Base-by-base conservation (phyloP, 1,140 invertebrate species). In the Drosophila pachea region DNA sequence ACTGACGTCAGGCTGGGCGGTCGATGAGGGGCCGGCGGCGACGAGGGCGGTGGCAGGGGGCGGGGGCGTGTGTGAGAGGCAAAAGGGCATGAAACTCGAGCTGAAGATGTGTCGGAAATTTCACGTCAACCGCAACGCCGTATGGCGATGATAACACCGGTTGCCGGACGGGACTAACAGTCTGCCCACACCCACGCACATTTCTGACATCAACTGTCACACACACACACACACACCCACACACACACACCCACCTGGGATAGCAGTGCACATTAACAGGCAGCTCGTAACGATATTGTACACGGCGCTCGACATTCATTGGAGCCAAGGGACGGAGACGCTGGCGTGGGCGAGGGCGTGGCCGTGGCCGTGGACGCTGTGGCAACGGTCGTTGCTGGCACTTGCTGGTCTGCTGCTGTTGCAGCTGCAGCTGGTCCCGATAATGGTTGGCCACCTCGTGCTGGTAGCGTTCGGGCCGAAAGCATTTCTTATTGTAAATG, bases 381-480 rank as follows among this genome's bases (percentile, higher is more conserved):
- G 56, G 7, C 8, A 14, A 42, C 31, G 36, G 65, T 35, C 42
- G 32, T 49, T 42, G 12, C 12, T 6, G 49, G 11, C 42, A 50
- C 48, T 22, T n/a, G 16, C 4, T 12, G 47, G n/a, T 36, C 49
- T 77, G 60, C n/a, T n/a, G n/a, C n/a, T n/a, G n/a, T 11, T 76
- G 73, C 67, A 77, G 49, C 71, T 89, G 82, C 31, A 74, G 84
- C n/a, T n/a, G n/a, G 59, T 89, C 88, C 12, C 83, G 68, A 73
- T 88, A 89, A 67, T 89, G 83, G 74, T 89, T 89, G 29, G 86
- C 88, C 16, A 89, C 76, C 64, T 89, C 88, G 14, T 89, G 88
- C 22, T 73, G 71, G 50, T 83, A 83, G 33, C 70, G 72, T 31
- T 84, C 70, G 32, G 61, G 33, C 8, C 68, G 76, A 67, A 89